Percentiles rank a stretch among this genome's conserved stretches.
phyloP scores from a whole-genome alignment of 2,113 vertebrate genomes.

The Epinephelus lanceolatus region DNA sequence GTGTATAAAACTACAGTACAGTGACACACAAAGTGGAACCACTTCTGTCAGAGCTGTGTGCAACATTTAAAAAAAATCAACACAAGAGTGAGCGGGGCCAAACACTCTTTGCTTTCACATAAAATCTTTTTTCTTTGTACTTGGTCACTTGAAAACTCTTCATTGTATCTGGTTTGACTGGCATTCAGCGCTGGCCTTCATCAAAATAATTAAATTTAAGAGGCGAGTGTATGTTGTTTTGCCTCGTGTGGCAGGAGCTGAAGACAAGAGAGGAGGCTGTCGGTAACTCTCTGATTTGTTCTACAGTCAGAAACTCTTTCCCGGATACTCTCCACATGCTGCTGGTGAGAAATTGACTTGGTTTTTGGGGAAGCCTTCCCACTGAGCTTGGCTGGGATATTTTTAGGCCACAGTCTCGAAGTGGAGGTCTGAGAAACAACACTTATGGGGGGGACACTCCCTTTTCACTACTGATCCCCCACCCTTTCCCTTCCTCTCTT shows the following conservation, averaged over 20 bases:
- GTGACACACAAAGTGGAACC: neutral
- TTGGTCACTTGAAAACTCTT: neutral
- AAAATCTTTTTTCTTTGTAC: neutral
- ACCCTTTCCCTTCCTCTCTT: neutral
- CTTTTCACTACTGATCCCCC: neutral
- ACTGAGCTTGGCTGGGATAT: constrained; percentile 63
- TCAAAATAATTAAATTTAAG: neutral
- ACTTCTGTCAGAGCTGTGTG: neutral
- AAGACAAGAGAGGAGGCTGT: neutral
- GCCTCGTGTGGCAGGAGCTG: neutral
- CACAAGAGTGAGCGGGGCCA: neutral
- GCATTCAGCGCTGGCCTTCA: neutral
- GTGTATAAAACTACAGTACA: neutral
- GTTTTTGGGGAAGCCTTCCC: constrained; percentile 73
- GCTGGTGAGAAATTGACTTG: constrained; percentile 65
- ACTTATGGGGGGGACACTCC: constrained; percentile 28
- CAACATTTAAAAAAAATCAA: neutral
- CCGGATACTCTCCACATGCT: constrained; percentile 12
- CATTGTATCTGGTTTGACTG: neutral
- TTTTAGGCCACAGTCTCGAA: constrained; percentile 70
- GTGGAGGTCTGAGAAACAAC: constrained; percentile 60
- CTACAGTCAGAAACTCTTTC: constrained; percentile 6
- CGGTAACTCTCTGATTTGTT: neutral
- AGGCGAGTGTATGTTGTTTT: neutral
- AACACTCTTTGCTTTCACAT: neutral